These are phyloP conservation scores for Corythornis madagascariensis DNA, from an alignment of 2,113 vertebrate species.

Conservation along the genomic window DNA sequence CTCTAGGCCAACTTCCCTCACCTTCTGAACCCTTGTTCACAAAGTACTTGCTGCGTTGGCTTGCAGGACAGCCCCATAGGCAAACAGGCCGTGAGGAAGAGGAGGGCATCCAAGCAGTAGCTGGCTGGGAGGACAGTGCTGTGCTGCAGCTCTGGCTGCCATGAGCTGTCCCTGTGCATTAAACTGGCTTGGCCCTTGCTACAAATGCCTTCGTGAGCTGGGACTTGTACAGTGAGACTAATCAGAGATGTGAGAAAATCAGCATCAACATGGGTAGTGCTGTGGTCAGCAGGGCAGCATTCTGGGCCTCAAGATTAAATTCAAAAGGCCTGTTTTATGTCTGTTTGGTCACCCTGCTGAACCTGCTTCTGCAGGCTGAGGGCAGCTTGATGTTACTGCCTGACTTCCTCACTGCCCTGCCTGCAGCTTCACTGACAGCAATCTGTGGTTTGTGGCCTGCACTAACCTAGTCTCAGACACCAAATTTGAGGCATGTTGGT, in stretches of 20 bases:
- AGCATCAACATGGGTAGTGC: neutral
- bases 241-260: neutral
- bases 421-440: neutral
- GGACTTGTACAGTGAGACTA: rapidly evolving
- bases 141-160: neutral
- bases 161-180: neutral
- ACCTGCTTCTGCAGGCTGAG: neutral
- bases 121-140: neutral
- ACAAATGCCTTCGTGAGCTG: neutral
- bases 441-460: neutral
- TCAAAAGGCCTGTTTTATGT: neutral
- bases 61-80: neutral
- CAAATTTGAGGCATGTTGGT: neutral
- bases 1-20: neutral
- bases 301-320: neutral
- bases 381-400: neutral
- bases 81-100: neutral
- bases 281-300: neutral
- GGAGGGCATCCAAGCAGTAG: neutral
- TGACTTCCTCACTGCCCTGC: neutral
- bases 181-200: neutral
- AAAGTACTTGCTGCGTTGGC: neutral
- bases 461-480: neutral
- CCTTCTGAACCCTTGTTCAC: neutral
- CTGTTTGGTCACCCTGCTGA: neutral